Evolutionary conservation across 1,140 invertebrate species (phyloP).

Genomic region (Drosophila guanche): DNA sequence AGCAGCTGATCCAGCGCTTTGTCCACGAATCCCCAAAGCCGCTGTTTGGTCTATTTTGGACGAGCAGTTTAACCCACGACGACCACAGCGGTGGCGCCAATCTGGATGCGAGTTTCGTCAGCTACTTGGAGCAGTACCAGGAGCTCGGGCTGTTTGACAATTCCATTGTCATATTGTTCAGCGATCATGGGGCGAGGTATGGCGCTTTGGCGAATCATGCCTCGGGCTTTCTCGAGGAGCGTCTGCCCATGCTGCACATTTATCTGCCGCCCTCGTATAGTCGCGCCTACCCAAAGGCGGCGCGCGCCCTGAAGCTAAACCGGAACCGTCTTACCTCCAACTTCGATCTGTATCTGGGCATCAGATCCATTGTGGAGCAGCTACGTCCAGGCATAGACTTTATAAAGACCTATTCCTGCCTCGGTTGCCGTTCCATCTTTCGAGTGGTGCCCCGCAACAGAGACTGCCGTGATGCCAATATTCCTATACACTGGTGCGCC

Average conservation of each 20-base stretch:
- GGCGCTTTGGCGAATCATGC: conserved; percentile 87
- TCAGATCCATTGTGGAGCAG: conserved; percentile 86
- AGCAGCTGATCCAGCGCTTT: conserved; percentile 84
- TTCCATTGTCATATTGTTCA: conserved; percentile 90
- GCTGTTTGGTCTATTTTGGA: conserved; percentile 92
- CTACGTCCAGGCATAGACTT: conserved; percentile 86
- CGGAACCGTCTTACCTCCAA: conserved; percentile 89
- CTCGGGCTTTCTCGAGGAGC: conserved; percentile 93
- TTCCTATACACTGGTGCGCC: conserved; percentile 90
- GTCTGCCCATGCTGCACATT: conserved; percentile 93
- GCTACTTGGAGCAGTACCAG: conserved; percentile 86
- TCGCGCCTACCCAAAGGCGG: conserved; percentile 86
- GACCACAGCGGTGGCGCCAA: conserved; percentile 88
- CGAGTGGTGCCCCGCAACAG: conserved; percentile 86
- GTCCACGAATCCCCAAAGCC: conserved; percentile 84
- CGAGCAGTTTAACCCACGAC: conserved; percentile 89
- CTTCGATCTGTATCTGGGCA: conserved; percentile 90
- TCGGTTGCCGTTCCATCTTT: conserved; percentile 87
- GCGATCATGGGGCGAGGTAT: conserved; percentile 95
- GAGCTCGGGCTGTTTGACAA: conserved; percentile 86
- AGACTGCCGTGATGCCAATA: conserved; percentile 88
- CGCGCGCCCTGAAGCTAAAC: conserved; percentile 88
- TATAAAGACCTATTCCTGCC: conserved; percentile 65
- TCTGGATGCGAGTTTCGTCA: conserved; percentile 86
- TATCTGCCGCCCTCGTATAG: conserved; percentile 90